Base-by-base conservation (phyloP, 2,113 vertebrate species). In the Megaceryle torquata region DNA sequence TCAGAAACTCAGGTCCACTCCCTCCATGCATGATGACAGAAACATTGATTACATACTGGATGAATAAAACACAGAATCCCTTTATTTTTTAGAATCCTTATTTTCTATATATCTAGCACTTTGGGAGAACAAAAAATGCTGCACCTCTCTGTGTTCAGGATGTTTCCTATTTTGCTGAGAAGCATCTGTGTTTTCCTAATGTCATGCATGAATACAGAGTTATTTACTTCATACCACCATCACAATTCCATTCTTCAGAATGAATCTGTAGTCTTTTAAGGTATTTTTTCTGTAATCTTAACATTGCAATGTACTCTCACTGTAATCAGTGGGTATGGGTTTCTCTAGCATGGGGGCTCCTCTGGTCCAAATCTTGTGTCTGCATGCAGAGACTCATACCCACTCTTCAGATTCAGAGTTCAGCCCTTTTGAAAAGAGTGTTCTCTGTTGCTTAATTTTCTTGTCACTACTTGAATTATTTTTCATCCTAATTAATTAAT, bases 301-400 rank as follows among this genome's bases (percentile, higher is more conserved):
- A 4, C 15, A 48, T 10, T 76, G 39, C 3, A 3, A 39, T 29
- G 21, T 33, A 11, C 2, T 64, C 12, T 90, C 1, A 0, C 6
- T 54, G 72, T 82, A 43, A 13, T 48, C 1, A 4, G 7, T 71
- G n/a, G 25, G n/a, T 77, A 28, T 4, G 2, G 26, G 2, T 1
- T 37, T 65, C 21, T 16, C 5, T 46, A n/a, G 21, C 17, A 33
- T 1, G 1, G 53, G 8, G 5, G 1, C 16, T 82, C 22, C 35
- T 72, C 22, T 81, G 25, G 6, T 41, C 14, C 53, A 76, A 64
- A 48, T 71, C 43, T 82, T 11, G 0, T 19, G 56, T 87, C 53
- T 88, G 35, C 19, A 54, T 53, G 41, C 29, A 79, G 51, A 64
- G 24, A 12, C 20, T 60, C 51, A 76, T 24, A 39, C 7, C 5